Conservation (phyloP, 1,140 invertebrate genomes). For the Micrasema minimum region DNA sequence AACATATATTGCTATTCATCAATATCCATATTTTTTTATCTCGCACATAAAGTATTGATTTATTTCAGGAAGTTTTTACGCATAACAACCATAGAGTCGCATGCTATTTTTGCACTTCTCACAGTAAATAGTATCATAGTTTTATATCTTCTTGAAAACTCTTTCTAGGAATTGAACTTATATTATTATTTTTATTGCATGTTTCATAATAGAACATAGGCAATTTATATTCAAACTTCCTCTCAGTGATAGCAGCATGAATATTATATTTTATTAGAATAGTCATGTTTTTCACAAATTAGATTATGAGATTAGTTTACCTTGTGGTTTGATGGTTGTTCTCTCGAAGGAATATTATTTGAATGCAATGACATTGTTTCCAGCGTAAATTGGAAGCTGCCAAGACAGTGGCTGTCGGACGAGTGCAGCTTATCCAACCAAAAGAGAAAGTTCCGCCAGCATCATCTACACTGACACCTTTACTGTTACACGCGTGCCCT, state of each 20-base stretch:
- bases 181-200: not conserved
- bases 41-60: too few species aligned
- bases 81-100: too few species aligned
- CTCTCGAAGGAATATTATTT: too few species aligned
- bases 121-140: too few species aligned
- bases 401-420: conserved; percentile 45
- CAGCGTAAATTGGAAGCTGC: conserved; percentile 50
- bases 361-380: not conserved
- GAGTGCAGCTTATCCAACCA: conserved; percentile 47
- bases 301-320: too few species aligned
- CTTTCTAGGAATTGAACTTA: not conserved
- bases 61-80: too few species aligned
- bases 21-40: too few species aligned
- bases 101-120: too few species aligned
- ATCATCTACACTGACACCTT: conserved; percentile 70
- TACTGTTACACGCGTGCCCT: conserved; percentile 80
- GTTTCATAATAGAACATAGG: not conserved
- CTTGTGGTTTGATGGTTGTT: too few species aligned
- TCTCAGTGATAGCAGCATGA: not conserved
- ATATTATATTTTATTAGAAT: not conserved
- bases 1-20: too few species aligned
- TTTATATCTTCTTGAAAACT: too few species aligned
- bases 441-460: conserved; percentile 64
- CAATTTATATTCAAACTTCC: not conserved
- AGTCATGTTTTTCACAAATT: too few species aligned